phyloP scores from a whole-genome alignment of 2,888 invertebrate genomes.

The Athalia rosae region DNA sequence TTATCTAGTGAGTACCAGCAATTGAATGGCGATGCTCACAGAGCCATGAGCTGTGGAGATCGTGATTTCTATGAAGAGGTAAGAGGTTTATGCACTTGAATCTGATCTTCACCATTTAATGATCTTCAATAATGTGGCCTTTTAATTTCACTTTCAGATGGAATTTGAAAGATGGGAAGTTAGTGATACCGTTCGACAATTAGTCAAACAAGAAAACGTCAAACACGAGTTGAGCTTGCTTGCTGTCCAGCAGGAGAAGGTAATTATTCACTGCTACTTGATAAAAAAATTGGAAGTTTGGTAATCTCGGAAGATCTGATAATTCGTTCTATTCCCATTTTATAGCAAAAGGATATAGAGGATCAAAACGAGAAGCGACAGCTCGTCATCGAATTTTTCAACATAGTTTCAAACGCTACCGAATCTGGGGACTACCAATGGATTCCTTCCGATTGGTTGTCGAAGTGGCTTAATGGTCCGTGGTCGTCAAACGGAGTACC shows the following conservation, averaged over 20 bases:
- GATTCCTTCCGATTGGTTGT: constrained; percentile 76
- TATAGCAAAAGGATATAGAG: constrained; percentile 69
- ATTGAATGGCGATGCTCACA: constrained; percentile 67
- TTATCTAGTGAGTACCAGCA: constrained; percentile 57
- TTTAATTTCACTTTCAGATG: constrained; percentile 54
- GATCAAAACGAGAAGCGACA: constrained; percentile 69
- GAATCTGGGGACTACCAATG: constrained; percentile 71
- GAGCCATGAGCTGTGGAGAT: constrained; percentile 69
- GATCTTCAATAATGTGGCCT: too few species aligned
- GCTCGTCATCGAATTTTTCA: constrained; percentile 67
- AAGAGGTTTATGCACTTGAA: neutral
- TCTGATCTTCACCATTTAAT: neutral
- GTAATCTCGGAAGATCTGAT: neutral
- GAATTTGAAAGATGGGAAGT: constrained; percentile 69
- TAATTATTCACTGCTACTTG: constrained; percentile 48
- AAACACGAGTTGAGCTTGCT: constrained; percentile 67
- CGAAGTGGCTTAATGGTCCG: constrained; percentile 73
- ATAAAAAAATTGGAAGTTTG: neutral
- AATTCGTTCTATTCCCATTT: constrained; percentile 28
- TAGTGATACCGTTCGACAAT: constrained; percentile 65
- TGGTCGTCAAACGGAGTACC: constrained; percentile 63
- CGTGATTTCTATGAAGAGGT: constrained; percentile 68
- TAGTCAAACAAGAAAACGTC: constrained; percentile 67
- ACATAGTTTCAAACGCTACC: constrained; percentile 58
- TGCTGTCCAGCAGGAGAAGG: constrained; percentile 68